Percentiles rank a stretch among this genome's conserved stretches.
These are phyloP conservation scores for Eupithecia subumbrata DNA, from an alignment of 2,888 invertebrate species.

Conservation along the genomic window DNA sequence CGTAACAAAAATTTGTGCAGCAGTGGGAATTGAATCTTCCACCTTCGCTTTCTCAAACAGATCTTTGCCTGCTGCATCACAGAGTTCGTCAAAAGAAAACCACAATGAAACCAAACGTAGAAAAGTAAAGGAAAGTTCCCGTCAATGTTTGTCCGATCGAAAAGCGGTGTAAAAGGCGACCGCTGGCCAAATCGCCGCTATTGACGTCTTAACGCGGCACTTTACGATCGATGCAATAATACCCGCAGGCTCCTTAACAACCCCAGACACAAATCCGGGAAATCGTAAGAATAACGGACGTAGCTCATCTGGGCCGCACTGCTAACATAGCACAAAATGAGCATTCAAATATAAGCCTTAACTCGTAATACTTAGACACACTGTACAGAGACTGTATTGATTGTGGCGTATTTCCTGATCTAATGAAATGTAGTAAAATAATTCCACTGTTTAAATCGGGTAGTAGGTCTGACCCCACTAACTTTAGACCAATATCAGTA, in stretches of 20 bases:
- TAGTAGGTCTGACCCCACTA: too few relatives aligned
- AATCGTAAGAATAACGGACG: neutral
- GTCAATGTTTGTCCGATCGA: neutral
- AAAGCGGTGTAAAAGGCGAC: neutral
- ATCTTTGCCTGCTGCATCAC: neutral
- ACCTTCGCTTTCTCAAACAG: neutral
- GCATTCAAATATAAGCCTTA: neutral
- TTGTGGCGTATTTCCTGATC: too few relatives aligned
- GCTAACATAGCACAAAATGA: neutral
- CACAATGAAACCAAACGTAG: neutral
- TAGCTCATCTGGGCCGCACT: neutral
- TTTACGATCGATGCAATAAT: conserved; percentile 24
- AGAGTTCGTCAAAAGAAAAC: neutral
- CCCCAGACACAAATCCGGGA: conserved; percentile 1
- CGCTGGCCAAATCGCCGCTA: neutral
- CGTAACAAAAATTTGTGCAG: too few relatives aligned
- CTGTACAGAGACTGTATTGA: neutral
- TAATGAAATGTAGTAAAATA: too few relatives aligned
- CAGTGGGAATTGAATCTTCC: neutral
- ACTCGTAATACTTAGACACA: neutral
- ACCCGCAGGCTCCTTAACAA: neutral
- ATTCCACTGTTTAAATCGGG: too few relatives aligned
- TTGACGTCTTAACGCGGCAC: conserved; percentile 7
- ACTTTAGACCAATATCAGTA: too few relatives aligned
- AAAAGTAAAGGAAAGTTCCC: neutral